Base-by-base conservation (phyloP, 2,797 vertebrate species). In the Rhinichthys osculus region DNA sequence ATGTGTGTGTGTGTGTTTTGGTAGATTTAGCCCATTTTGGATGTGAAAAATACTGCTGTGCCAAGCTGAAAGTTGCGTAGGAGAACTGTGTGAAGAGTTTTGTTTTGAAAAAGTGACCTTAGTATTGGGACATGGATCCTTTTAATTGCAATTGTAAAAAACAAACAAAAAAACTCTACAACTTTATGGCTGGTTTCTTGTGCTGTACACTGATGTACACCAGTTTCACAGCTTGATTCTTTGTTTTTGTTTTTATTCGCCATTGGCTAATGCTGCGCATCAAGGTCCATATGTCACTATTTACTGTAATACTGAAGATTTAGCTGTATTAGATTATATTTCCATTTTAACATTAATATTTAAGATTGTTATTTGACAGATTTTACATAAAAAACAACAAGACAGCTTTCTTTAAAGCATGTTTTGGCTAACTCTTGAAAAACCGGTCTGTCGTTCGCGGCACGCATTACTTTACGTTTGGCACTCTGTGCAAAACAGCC, bases 401-500 rank as follows among this genome's bases (percentile, higher is more conserved):
- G 10, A 42, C 27, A 19, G n/a, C 16, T 8, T 21, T 16, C 38
- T 50, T 47, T 64, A 8, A 62, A 62, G 67, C 66, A 38, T 73
- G 27, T 85, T 85, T 79, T 19, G 67, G 8, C 21, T 85, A 84
- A 11, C 64, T 54, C 16, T 62, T 85, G 73, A 85, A 47, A 80
- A 47, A 78, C 27, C 0, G 42, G 8, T 44, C 38, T 62, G 67
- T 73, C 30, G 9, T 59, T 72, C 21, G 13, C 19, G 14, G 7
- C 47, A 40, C 19, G 7, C 52, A 27, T 57, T 78, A 40, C 73
- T 50, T 85, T 71, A 42, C 23, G 7, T 73, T 73, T 85, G 67
- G 84, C 69, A 59, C 52, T 77, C 23, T 7, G n/a, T 84, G 81
- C 76, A 82, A 86, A 87, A 83, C 88, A 84, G 80, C 83, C 77